These are phyloP conservation scores for Ormyrus thymus DNA, from an alignment of 2,888 invertebrate species.

Conservation along the genomic window DNA sequence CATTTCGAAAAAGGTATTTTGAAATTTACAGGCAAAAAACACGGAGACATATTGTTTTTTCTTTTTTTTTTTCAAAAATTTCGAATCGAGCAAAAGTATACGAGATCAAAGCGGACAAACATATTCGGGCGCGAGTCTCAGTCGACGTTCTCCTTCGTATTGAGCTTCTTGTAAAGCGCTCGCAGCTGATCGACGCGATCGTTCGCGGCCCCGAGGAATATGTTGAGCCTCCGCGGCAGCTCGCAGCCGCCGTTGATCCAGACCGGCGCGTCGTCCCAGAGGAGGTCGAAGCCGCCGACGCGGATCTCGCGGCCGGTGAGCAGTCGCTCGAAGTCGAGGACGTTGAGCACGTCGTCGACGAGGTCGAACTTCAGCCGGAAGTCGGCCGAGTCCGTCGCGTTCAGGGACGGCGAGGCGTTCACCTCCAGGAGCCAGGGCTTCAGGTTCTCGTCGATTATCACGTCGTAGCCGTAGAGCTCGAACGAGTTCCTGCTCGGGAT, in stretches of 20 bases:
- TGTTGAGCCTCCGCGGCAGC: too few species aligned
- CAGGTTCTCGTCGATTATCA: constrained; percentile 77
- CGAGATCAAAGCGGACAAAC: too few species aligned
- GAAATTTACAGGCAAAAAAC: too few species aligned
- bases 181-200: too few species aligned
- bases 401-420: constrained; percentile 79
- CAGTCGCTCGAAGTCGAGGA: constrained; percentile 78
- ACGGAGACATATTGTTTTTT: too few species aligned
- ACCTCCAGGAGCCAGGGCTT: constrained; percentile 80
- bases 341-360: constrained; percentile 78
- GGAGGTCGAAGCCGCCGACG: constrained; percentile 79
- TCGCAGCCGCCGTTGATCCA: constrained; percentile 53
- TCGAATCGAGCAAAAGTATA: too few species aligned
- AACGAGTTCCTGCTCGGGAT: constrained; percentile 79
- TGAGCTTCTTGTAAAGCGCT: too few species aligned
- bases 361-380: constrained; percentile 78
- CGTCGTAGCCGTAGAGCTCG: constrained; percentile 81
- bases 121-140: too few species aligned
- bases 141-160: too few species aligned
- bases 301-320: constrained; percentile 77
- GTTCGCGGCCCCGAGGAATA: too few species aligned
- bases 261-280: constrained; percentile 78
- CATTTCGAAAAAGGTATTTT: too few species aligned
- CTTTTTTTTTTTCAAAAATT: too few species aligned
- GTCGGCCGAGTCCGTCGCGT: constrained; percentile 79